Conservation (phyloP, 2,113 vertebrate species). For the Entomyzon cyanotis region DNA sequence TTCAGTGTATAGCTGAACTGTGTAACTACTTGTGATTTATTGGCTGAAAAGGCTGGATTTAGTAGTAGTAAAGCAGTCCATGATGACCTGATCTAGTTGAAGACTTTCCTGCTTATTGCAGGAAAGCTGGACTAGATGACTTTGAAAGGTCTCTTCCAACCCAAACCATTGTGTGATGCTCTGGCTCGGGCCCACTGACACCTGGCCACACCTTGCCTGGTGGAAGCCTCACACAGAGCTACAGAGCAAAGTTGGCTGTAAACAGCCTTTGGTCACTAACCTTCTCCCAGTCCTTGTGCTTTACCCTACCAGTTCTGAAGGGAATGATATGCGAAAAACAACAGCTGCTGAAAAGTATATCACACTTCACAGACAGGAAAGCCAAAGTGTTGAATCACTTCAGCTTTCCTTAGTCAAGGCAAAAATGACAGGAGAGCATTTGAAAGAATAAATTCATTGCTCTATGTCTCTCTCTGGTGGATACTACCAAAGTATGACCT, state of each 20-base stretch:
- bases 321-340: not conserved
- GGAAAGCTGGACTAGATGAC: not conserved
- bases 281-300: not conserved
- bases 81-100: not conserved
- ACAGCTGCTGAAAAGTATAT: not conserved
- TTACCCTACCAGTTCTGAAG: not conserved
- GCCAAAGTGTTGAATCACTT: not conserved
- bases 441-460: not conserved
- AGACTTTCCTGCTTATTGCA: not conserved
- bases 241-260: not conserved
- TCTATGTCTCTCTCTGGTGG: not conserved
- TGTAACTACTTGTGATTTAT: not conserved
- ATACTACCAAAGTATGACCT: not conserved
- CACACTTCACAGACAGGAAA: not conserved
- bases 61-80: not conserved
- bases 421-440: not conserved
- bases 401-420: not conserved
- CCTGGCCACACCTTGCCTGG: rapidly evolving
- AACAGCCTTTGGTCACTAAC: not conserved
- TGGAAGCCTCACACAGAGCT: not conserved
- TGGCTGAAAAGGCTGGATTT: not conserved
- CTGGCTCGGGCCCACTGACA: rapidly evolving
- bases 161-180: not conserved
- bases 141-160: not conserved
- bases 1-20: not conserved